These are phyloP conservation scores for Tilapia sparmanii DNA, from an alignment of 2,113 vertebrate species.

Conservation along the genomic window DNA sequence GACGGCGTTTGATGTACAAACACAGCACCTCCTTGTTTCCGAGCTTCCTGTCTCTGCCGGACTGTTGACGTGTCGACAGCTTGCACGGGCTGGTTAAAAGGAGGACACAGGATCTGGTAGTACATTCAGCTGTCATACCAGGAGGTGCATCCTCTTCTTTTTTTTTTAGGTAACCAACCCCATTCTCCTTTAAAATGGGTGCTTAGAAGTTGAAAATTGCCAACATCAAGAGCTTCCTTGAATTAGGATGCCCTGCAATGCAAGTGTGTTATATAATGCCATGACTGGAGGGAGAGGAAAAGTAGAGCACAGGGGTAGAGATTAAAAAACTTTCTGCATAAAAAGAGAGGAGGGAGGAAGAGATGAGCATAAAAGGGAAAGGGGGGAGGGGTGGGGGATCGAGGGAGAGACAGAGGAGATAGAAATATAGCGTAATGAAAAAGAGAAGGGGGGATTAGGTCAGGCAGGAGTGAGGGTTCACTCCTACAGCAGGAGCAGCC, in stretches of 20 bases:
- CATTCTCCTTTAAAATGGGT: slow-evolving; percentile 44
- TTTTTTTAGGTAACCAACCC: slow-evolving; percentile 20
- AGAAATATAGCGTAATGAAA: slow-evolving; percentile 34
- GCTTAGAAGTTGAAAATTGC: slow-evolving; percentile 60
- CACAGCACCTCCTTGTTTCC: slow-evolving; percentile 8
- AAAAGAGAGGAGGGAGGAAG: slow-evolving; percentile 15
- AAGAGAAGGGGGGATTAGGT: slow-evolving; percentile 29
- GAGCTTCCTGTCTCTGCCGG: slow-evolving; percentile 10
- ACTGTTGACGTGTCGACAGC: neutral
- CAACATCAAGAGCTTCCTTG: slow-evolving; percentile 63
- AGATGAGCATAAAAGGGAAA: slow-evolving; percentile 40
- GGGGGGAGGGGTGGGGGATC: neutral
- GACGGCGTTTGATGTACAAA: slow-evolving; percentile 18
- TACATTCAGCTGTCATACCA: slow-evolving; percentile 17
- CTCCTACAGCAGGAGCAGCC: neutral
- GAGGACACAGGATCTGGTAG: neutral
- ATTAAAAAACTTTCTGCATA: slow-evolving; percentile 63
- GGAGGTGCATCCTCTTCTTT: slow-evolving; percentile 17
- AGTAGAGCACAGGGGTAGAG: slow-evolving; percentile 63
- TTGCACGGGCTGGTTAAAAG: neutral
- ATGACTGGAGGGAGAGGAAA: slow-evolving; percentile 62
- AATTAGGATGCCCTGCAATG: slow-evolving; percentile 55
- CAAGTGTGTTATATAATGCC: slow-evolving; percentile 60
- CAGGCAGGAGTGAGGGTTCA: slow-evolving; percentile 18
- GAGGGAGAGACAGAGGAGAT: slow-evolving; percentile 42